These are phyloP conservation scores for Leptura quadrifasciata DNA, from an alignment of 2,888 invertebrate species.

Conservation along the genomic window DNA sequence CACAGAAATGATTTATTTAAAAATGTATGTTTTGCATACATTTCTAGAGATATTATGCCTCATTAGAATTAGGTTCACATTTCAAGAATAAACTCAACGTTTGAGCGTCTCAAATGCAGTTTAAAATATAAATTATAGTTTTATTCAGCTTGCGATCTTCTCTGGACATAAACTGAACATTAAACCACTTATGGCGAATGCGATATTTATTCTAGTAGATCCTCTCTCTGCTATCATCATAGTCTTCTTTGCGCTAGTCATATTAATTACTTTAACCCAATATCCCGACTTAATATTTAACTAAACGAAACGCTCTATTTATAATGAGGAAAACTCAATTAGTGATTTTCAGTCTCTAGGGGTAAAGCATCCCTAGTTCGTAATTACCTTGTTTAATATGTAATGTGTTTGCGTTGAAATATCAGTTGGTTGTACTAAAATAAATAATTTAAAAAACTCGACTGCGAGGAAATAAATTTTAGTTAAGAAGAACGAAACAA, in stretches of 20 bases:
- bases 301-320: not conserved
- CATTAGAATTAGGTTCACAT: conserved; percentile 1
- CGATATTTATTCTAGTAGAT: not conserved
- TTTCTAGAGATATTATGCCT: not conserved
- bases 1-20: no score
- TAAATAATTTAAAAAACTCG: no score
- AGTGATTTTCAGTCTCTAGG: not conserved
- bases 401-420: not conserved
- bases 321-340: conserved; percentile 2
- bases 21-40: no score
- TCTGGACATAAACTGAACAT: not conserved
- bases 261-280: not conserved
- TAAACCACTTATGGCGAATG: not conserved
- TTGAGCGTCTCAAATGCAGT: conserved; percentile 8
- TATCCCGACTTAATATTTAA: not conserved
- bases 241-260: not conserved
- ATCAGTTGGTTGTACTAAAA: not conserved
- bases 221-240: not conserved
- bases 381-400: not conserved
- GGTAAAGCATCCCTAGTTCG: not conserved
- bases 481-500: no score
- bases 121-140: not conserved
- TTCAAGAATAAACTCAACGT: not conserved
- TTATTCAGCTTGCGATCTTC: not conserved
- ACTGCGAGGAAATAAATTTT: no score